Percentiles rank a stretch among this genome's conserved stretches.
These are phyloP conservation scores for Hemicrepidius hirtus DNA, from an alignment of 2,888 invertebrate species.

Conservation along the genomic window DNA sequence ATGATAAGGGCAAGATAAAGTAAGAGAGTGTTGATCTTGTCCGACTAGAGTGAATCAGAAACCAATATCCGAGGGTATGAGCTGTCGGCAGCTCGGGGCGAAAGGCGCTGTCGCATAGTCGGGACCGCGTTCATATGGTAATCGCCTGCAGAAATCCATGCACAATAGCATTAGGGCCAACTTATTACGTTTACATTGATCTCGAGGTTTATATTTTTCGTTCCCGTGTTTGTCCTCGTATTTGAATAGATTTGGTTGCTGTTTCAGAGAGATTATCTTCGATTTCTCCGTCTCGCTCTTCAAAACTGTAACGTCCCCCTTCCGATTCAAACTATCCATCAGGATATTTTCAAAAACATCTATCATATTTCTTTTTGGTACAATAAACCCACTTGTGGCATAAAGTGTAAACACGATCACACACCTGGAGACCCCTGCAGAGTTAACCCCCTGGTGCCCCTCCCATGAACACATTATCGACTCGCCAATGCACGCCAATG, in stretches of 20 bases:
- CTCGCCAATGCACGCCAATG: slow-evolving; percentile 50
- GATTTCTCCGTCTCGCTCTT: neutral
- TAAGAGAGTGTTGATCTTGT: slow-evolving; percentile 71
- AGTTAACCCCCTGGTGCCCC: slow-evolving; percentile 48
- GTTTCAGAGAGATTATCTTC: slow-evolving; percentile 48
- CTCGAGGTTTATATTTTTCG: slow-evolving; percentile 73
- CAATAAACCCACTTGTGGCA: slow-evolving; percentile 45
- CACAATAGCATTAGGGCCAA: slow-evolving; percentile 72
- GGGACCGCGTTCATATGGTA: slow-evolving; percentile 70
- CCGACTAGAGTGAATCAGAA: slow-evolving; percentile 71
- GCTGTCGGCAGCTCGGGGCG: slow-evolving; percentile 65
- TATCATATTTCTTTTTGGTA: slow-evolving; percentile 42
- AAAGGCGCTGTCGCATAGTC: slow-evolving; percentile 64
- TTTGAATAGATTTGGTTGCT: slow-evolving; percentile 71
- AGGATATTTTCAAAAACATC: too few species aligned
- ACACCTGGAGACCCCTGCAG: slow-evolving; percentile 50
- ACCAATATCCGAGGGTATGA: slow-evolving; percentile 70
- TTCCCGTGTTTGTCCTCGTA: slow-evolving; percentile 71
- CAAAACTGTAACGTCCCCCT: too few species aligned
- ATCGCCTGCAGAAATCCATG: slow-evolving; percentile 72
- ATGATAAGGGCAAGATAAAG: slow-evolving; percentile 57
- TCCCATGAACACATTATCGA: slow-evolving; percentile 46
- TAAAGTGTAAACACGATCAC: slow-evolving; percentile 51
- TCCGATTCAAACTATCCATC: too few species aligned
- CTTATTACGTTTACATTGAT: slow-evolving; percentile 73